phyloP scores from a whole-genome alignment of 2,113 vertebrate species.

The Chauna torquata region DNA sequence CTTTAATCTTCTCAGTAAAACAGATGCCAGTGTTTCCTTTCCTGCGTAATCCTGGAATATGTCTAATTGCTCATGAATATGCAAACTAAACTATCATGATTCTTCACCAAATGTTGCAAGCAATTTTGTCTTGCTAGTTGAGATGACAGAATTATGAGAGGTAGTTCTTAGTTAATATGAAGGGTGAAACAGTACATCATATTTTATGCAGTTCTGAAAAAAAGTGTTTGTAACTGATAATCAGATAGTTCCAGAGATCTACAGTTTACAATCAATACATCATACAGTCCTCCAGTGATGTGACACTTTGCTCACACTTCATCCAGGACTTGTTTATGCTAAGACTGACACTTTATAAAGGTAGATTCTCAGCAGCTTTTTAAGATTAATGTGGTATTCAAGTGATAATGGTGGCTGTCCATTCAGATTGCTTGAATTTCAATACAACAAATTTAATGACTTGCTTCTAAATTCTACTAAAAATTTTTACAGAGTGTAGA shows the following conservation, averaged over 20 bases:
- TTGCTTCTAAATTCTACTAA: not conserved
- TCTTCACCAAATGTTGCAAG: slow-evolving; percentile 48
- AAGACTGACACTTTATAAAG: slow-evolving; percentile 36
- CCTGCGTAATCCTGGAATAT: not conserved
- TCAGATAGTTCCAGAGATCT: slow-evolving; percentile 33
- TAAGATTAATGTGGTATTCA: slow-evolving; percentile 2
- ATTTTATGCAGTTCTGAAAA: slow-evolving; percentile 9
- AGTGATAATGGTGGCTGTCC: not conserved
- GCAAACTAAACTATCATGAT: slow-evolving; percentile 27
- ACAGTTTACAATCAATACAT: slow-evolving; percentile 43
- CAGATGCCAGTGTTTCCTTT: slow-evolving; percentile 28
- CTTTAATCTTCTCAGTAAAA: slow-evolving; percentile 23
- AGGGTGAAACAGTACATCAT: slow-evolving; percentile 58
- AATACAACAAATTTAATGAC: not conserved
- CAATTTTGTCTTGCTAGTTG: slow-evolving; percentile 25
- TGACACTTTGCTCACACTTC: slow-evolving; percentile 53
- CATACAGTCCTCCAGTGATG: slow-evolving; percentile 23
- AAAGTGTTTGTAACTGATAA: slow-evolving; percentile 47
- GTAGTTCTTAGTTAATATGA: slow-evolving; percentile 11
- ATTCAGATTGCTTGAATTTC: not conserved
- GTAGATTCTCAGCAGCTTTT: slow-evolving; percentile 54
- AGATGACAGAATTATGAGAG: slow-evolving; percentile 20
- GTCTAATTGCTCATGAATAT: slow-evolving; percentile 62
- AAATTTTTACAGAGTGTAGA: not conserved
- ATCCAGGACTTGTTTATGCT: slow-evolving; percentile 53